These are phyloP conservation scores for Trachelus troglodyta DNA, from an alignment of 2,888 invertebrate species.

Conservation along the genomic window DNA sequence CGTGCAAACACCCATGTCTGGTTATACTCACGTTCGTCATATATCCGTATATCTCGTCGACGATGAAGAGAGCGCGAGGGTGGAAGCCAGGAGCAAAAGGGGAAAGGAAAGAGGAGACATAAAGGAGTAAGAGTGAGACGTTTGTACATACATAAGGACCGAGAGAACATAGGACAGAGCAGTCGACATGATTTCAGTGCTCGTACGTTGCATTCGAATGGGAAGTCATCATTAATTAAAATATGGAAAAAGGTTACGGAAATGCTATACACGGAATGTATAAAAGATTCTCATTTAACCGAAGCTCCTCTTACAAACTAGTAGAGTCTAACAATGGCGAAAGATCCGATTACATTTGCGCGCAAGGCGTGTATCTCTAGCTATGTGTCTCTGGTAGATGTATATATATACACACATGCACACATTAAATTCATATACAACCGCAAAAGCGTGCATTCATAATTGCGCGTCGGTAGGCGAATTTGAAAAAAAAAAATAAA, in stretches of 20 bases:
- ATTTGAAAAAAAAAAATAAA: background rate
- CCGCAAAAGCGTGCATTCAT: background rate
- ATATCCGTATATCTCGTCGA: background rate
- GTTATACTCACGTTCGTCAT: background rate
- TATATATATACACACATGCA: background rate
- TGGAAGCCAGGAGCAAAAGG: background rate
- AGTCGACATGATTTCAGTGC: background rate
- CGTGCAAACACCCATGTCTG: slow-evolving; percentile 6
- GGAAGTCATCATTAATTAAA: slow-evolving; percentile 52
- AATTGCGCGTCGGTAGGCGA: background rate
- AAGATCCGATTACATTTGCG: background rate
- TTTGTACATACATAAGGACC: slow-evolving; percentile 2
- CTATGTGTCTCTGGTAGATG: background rate
- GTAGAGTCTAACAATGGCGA: background rate
- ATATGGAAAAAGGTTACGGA: slow-evolving; percentile 42
- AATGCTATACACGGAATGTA: slow-evolving; percentile 46
- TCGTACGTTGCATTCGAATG: slow-evolving; percentile 34
- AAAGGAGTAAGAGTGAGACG: slow-evolving; percentile 22
- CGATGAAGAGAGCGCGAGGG: background rate
- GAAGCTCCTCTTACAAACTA: slow-evolving; percentile 11
- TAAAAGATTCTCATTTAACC: slow-evolving; percentile 55
- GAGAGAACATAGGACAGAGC: background rate
- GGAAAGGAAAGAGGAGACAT: background rate
- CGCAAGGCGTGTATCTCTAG: background rate
- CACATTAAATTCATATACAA: background rate